Percentiles rank a stretch among this genome's conserved stretches.
These are phyloP conservation scores for Laspeyria flexula DNA, from an alignment of 2,888 invertebrate genomes.

Conservation along the genomic window DNA sequence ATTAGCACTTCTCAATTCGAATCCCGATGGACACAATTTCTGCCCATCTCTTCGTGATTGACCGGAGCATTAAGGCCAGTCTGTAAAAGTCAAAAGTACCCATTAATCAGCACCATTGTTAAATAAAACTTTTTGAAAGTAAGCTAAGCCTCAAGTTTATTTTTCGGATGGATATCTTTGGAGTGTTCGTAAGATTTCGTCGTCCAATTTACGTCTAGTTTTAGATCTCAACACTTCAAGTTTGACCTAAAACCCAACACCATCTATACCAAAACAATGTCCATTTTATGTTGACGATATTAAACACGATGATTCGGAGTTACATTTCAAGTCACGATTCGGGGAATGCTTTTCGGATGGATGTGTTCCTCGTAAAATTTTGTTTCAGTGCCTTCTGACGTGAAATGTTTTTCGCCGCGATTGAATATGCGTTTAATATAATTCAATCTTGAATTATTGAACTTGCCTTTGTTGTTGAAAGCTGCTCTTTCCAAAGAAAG, in stretches of 20 bases:
- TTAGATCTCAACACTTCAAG: slow-evolving; percentile 7
- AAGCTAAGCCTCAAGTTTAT: neutral
- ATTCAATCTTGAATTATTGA: too few relatives aligned
- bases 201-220: slow-evolving; percentile 24
- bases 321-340: slow-evolving; percentile 12
- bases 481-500: too few relatives aligned
- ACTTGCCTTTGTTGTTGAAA: too few relatives aligned
- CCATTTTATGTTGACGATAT: slow-evolving; percentile 10
- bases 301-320: slow-evolving; percentile 1
- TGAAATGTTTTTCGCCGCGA: too few relatives aligned
- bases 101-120: neutral
- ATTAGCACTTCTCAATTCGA: too few relatives aligned
- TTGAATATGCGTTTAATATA: neutral
- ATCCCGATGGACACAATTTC: too few relatives aligned
- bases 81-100: too few relatives aligned
- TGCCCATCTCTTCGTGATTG: too few relatives aligned
- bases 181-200: slow-evolving; percentile 5
- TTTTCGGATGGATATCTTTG: slow-evolving; percentile 2
- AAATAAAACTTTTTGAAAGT: neutral
- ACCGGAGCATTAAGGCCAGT: too few relatives aligned
- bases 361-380: neutral
- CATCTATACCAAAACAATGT: slow-evolving; percentile 18
- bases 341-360: slow-evolving; percentile 19
- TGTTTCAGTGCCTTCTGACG: neutral
- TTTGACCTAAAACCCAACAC: slow-evolving; percentile 21